Conservation (phyloP, 2,797 vertebrate species). For the Salmo trutta region DNA sequence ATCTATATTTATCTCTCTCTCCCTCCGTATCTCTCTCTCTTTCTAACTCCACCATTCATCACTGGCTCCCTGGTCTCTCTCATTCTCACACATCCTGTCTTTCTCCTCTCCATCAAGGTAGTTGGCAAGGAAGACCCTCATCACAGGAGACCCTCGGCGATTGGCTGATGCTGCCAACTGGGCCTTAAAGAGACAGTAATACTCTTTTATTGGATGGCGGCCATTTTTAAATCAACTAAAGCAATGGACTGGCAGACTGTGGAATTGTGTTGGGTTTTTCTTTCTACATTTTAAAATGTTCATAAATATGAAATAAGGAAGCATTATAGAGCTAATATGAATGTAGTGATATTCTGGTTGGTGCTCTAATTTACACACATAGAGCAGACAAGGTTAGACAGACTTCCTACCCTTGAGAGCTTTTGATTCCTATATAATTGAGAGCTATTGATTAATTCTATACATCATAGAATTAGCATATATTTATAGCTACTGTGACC, state of each 20-base stretch:
- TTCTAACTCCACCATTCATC: slow-evolving; percentile 9
- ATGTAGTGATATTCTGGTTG: background rate
- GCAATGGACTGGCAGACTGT: slow-evolving; percentile 12
- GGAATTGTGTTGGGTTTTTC: slow-evolving; percentile 13
- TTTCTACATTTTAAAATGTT: background rate
- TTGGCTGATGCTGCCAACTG: slow-evolving; percentile 53
- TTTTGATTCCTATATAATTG: slow-evolving; percentile 46
- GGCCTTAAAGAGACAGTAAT: slow-evolving; percentile 67
- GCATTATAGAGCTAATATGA: background rate
- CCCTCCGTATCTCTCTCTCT: no score
- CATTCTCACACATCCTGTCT: slow-evolving; percentile 34
- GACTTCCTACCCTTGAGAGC: slow-evolving; percentile 21
- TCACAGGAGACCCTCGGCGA: slow-evolving; percentile 41
- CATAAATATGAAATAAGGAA: background rate
- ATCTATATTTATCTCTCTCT: slow-evolving; percentile 2
- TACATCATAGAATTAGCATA: background rate
- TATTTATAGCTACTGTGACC: slow-evolving; percentile 41
- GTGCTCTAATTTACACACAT: background rate
- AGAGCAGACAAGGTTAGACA: slow-evolving; percentile 28
- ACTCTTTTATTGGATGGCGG: background rate
- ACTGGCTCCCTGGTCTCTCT: slow-evolving; percentile 19
- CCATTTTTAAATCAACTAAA: slow-evolving; percentile 48
- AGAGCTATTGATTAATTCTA: no score
- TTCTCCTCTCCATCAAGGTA: slow-evolving; percentile 63
- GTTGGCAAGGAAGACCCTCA: slow-evolving; percentile 62